A percentile compares a stretch with the other conserved stretches of the same genome.
phyloP scores from a whole-genome alignment of 2,888 invertebrate species.

The Cremastinae sp. region DNA sequence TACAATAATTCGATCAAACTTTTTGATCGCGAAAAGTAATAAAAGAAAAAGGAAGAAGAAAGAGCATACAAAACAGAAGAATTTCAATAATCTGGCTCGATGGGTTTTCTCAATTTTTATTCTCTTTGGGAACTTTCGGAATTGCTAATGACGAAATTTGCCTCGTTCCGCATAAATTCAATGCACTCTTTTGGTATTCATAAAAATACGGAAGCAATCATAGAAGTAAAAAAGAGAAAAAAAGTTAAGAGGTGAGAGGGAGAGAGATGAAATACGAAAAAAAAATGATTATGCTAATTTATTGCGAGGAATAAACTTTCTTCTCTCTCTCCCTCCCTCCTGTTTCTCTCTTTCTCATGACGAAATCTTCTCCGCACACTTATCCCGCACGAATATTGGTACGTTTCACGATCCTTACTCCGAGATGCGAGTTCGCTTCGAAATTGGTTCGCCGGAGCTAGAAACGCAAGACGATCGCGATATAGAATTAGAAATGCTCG shows the following conservation, averaged over 20 bases:
- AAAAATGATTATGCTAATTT: slow-evolving; percentile 43
- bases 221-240: slow-evolving; percentile 1
- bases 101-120: neutral
- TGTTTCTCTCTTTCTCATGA: slow-evolving; percentile 8
- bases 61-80: too few relatives aligned
- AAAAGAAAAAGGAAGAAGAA: too few relatives aligned
- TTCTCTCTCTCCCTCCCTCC: slow-evolving; percentile 9
- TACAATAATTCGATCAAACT: too few relatives aligned
- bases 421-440: slow-evolving; percentile 30
- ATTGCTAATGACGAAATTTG: slow-evolving; percentile 16
- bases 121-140: neutral
- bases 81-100: neutral
- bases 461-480: slow-evolving; percentile 47
- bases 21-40: too few relatives aligned
- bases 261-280: slow-evolving; percentile 8
- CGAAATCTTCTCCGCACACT: slow-evolving; percentile 25
- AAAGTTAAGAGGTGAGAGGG: neutral
- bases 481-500: slow-evolving; percentile 39
- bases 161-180: neutral
- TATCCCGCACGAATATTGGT: slow-evolving; percentile 42
- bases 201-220: slow-evolving; percentile 31
- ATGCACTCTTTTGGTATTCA: neutral
- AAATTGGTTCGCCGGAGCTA: slow-evolving; percentile 34
- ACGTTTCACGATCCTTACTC: slow-evolving; percentile 19
- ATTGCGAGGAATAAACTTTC: slow-evolving; percentile 42